A percentile compares a stretch with the other conserved stretches of the same genome.
phyloP scores from a whole-genome alignment of 2,113 vertebrate genomes.

The rat (Rattus norvegicus) region DNA sequence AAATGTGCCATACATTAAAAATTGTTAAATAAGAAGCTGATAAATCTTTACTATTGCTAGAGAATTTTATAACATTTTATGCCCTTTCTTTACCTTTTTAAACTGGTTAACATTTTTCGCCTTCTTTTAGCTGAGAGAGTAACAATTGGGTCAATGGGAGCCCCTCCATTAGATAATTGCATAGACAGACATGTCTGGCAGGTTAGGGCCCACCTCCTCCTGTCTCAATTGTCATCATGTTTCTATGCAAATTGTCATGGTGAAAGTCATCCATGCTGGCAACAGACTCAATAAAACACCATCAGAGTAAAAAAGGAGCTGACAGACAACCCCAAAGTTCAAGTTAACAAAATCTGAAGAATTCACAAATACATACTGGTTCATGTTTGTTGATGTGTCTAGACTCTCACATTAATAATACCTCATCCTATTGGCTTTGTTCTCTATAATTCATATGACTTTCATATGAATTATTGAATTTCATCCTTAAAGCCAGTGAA shows the following conservation, averaged over 20 bases:
- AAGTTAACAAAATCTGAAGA: not conserved
- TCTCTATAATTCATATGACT: not conserved
- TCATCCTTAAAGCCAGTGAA: constrained; percentile 12
- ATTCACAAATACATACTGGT: not conserved
- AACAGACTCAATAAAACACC: not conserved
- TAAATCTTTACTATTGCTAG: not conserved
- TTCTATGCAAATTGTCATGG: not conserved
- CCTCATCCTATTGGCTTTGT: not conserved
- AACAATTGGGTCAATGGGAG: not conserved
- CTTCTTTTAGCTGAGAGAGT: not conserved
- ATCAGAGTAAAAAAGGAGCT: not conserved
- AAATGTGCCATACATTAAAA: not conserved
- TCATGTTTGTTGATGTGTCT: not conserved
- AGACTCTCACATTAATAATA: constrained; percentile 12
- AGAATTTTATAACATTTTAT: constrained; percentile 1
- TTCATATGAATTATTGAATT: not conserved
- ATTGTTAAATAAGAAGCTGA: not conserved
- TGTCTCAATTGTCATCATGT: not conserved
- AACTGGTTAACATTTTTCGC: not conserved
- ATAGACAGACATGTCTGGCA: not conserved
- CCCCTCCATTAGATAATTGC: not conserved
- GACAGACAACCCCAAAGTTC: not conserved
- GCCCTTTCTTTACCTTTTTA: not conserved
- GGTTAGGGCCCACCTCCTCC: not conserved
- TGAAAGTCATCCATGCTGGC: not conserved